These are phyloP conservation scores for Dasysyrphus tricinctus DNA, from an alignment of 2,888 invertebrate species.

Conservation along the genomic window DNA sequence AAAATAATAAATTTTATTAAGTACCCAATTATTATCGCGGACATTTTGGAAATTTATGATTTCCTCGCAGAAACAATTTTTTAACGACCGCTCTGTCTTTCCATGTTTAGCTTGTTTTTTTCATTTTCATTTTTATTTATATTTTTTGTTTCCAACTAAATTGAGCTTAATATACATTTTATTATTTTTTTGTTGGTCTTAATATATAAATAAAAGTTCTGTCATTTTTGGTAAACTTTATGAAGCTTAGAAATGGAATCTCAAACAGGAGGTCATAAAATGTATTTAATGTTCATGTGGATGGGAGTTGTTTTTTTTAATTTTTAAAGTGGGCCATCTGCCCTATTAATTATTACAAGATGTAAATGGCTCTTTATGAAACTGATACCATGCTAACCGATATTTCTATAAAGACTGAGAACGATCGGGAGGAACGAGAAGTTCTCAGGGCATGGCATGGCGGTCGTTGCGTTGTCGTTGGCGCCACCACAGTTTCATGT, in stretches of 20 bases:
- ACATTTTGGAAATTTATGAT: constrained; percentile 74
- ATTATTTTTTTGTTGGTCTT: constrained; percentile 26
- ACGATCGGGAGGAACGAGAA: constrained; percentile 12
- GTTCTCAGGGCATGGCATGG: not conserved
- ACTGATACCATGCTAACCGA: constrained; percentile 60
- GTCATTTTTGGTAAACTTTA: constrained; percentile 53
- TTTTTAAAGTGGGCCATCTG: constrained; percentile 67
- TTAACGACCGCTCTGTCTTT: constrained; percentile 62
- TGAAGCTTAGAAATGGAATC: constrained; percentile 57
- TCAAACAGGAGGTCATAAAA: constrained; percentile 58
- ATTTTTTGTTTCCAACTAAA: constrained; percentile 47
- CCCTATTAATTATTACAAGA: constrained; percentile 72
- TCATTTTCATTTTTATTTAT: constrained; percentile 23
- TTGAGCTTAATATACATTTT: constrained; percentile 73
- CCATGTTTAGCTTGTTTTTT: constrained; percentile 16
- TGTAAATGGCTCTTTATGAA: constrained; percentile 71
- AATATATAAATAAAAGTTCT: constrained; percentile 20
- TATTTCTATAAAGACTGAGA: constrained; percentile 37
- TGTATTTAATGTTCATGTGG: constrained; percentile 55
- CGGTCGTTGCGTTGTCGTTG: constrained; percentile 25
- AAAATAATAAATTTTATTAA: constrained; percentile 76
- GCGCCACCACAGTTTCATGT: constrained; percentile 56
- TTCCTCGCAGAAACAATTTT: constrained; percentile 70
- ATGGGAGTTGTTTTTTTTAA: constrained; percentile 14
- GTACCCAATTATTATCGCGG: constrained; percentile 75